phyloP scores from a whole-genome alignment of 2,797 vertebrate genomes.

The Numenius phaeopus region DNA sequence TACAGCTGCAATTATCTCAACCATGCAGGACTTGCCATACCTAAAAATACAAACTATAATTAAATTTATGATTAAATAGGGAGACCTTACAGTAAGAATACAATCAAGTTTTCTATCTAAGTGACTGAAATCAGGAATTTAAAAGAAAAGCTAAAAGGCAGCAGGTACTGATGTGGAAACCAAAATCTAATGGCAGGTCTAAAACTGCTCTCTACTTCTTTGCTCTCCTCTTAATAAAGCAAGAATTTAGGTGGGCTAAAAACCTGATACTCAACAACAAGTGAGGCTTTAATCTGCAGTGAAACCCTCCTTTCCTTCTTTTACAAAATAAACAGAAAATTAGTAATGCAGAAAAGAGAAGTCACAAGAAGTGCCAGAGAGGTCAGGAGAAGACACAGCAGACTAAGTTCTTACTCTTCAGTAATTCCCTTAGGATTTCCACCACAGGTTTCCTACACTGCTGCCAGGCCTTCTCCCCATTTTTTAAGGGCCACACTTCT shows the following conservation, averaged over 20 bases:
- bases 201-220: not conserved
- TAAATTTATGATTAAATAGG: not conserved
- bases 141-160: not conserved
- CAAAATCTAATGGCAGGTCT: not conserved
- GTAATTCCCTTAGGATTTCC: not conserved
- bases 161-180: not conserved
- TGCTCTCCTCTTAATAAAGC: not conserved
- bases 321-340: not conserved
- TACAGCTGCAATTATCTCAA: slow-evolving; percentile 8
- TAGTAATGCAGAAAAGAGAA: not conserved
- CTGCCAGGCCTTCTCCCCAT: not conserved
- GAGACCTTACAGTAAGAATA: not conserved
- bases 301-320: not conserved
- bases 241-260: not conserved
- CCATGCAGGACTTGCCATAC: not conserved
- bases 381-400: not conserved
- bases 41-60: slow-evolving; percentile 19
- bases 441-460: not conserved
- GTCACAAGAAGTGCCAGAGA: not conserved
- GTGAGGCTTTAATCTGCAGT: not conserved
- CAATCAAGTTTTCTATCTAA: not conserved
- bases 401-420: not conserved
- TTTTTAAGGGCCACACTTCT: not conserved
- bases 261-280: not conserved
- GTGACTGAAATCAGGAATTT: not conserved